Evolutionary conservation across 2,113 vertebrate species (phyloP), one percentile per base, ranked within the genome.

Genomic region (Aix galericulata): DNA sequence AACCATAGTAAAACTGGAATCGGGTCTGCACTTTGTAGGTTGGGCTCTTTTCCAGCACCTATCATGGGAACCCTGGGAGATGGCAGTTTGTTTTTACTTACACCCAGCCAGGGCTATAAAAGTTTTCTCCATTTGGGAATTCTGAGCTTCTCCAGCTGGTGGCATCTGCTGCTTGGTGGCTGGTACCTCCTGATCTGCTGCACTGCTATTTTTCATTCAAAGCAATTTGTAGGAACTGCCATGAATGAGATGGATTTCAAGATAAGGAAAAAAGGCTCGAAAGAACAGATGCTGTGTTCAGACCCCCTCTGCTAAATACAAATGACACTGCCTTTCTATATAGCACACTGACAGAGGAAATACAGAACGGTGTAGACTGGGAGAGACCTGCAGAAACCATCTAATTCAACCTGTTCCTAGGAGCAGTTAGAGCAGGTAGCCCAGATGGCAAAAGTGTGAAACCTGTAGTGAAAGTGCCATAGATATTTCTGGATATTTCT

Each of bases 11-110:
- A 62, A 88, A 48, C 23, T 52, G 68, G 27, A 76, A 67, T 44
- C 46, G 53, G 79, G 81, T 13, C 87, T 62, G 53, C 46, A 32
- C 52, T 55, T 77, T 67, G 88, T 7, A 71, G 64, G 27, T 50
- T 62, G 69, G 94, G 87, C 83, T 77, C 21, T 72, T 73, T 76
- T 88, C 88, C 83, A 93, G 40, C 21, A 16, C 69, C 87, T 88
- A 60, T 40, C 69, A 62, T 52, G 40, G 79, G 73, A 93, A 71
- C 20, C 50, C 58, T 60, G 67, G 73, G 73, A 71, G 67, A 71
- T 50, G 74, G 40, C 68, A 73, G 58, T 21, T 64, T 67, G 63
- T 74, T 91, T 38, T 13, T 56, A 12, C 63, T 72, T 27, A 93
- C 69, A 23, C 44, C 52, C 77, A 88, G 74, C 32, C 69, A 68